Conservation (phyloP, 1,140 invertebrate species). For the Atta cephalotes region DNA sequence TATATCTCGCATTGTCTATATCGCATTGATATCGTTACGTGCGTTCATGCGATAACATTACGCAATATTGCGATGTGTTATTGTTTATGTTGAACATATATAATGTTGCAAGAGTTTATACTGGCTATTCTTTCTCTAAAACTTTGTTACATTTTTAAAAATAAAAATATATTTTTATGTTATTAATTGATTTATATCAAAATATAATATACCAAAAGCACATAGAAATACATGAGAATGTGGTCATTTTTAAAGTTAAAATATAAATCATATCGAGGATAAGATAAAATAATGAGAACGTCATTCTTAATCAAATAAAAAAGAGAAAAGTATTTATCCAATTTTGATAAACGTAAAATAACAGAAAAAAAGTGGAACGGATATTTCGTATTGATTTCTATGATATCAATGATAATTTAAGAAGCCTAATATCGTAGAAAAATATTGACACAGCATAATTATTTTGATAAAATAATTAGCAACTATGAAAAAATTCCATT, state of each 20-base stretch:
- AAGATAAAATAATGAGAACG: not conserved
- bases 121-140: not conserved
- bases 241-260: not conserved
- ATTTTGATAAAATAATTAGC: slow-evolving; percentile 1
- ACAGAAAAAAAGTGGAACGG: not conserved
- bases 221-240: not conserved
- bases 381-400: slow-evolving; percentile 19
- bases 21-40: not conserved
- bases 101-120: not conserved
- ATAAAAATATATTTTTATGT: not conserved
- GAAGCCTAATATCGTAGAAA: not conserved
- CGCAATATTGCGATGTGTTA: not conserved
- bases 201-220: not conserved
- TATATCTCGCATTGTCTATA: not conserved
- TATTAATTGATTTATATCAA: not conserved
- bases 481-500: not conserved
- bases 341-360: not conserved
- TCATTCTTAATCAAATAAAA: not conserved
- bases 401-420: slow-evolving; percentile 23
- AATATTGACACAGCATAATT: slow-evolving; percentile 14
- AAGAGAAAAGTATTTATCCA: not conserved
- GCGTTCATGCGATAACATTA: slow-evolving; percentile 6
- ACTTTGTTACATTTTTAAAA: not conserved
- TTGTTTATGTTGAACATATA: not conserved
- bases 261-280: not conserved